Percentiles rank a stretch among this genome's conserved stretches.
phyloP scores from a whole-genome alignment of 35 echinoderm and acorn worm species.

The Apostichopus californicus region DNA sequence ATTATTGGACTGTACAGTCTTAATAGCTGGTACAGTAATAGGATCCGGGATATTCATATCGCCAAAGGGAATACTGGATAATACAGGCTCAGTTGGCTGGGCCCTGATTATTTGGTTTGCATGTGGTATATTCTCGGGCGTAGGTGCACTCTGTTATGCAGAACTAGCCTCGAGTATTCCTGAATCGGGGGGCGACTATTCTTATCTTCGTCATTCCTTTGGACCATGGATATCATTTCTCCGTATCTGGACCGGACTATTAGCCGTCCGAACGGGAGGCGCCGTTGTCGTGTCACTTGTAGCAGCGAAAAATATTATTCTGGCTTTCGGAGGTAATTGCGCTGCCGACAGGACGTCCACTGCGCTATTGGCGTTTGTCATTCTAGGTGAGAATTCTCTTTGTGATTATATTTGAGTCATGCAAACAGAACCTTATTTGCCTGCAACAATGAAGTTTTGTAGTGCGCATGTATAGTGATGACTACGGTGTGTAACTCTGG shows the following conservation, averaged over 20 bases:
- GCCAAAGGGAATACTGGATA: conserved; percentile 75
- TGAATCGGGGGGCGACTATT: conserved; percentile 77
- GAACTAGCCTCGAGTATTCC: conserved; percentile 78
- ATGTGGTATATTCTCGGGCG: conserved; percentile 74
- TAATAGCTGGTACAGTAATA: conserved; percentile 77
- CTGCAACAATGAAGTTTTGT: too few species aligned
- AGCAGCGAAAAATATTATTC: background rate
- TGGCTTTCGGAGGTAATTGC: background rate
- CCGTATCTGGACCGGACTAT: conserved; percentile 22
- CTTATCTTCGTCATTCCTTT: conserved; percentile 56
- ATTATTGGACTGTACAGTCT: conserved; percentile 55
- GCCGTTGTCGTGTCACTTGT: background rate
- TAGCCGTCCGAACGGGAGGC: conserved; percentile 12
- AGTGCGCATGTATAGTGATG: too few species aligned
- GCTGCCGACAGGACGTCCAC: background rate
- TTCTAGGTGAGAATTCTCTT: background rate
- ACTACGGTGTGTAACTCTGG: too few species aligned
- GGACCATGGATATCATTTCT: conserved; percentile 28
- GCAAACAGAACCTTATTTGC: too few species aligned
- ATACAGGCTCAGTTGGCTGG: conserved; percentile 69
- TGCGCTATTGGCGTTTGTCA: background rate
- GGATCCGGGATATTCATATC: conserved; percentile 93
- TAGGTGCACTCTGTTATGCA: conserved; percentile 86
- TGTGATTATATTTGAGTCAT: background rate
- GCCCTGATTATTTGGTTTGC: conserved; percentile 70